Evolutionary conservation across 2,888 invertebrate genomes (phyloP).

Genomic region (Acrobasis repandana): DNA sequence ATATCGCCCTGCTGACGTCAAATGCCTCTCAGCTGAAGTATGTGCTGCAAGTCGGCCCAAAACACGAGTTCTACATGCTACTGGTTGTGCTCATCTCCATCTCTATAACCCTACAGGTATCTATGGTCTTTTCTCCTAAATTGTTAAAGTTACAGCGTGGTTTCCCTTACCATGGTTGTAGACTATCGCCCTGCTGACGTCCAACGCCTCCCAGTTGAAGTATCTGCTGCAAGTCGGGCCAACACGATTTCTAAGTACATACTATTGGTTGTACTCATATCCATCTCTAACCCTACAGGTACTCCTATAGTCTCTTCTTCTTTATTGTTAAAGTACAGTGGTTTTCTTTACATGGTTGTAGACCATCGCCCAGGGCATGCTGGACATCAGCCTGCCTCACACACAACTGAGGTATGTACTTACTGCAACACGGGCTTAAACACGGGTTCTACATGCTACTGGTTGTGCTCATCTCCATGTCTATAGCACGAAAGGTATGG

Average conservation of each 20-base stretch:
- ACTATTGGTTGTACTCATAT: too few species aligned
- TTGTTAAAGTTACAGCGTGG: not conserved
- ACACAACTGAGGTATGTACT: conserved; percentile 94
- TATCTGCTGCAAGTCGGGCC: not conserved
- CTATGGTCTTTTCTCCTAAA: not conserved
- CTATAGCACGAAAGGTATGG: conserved; percentile 92
- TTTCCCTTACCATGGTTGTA: not conserved
- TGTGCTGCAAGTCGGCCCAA: conserved; percentile 91
- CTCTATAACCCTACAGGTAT: conserved; percentile 93
- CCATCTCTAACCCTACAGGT: too few species aligned
- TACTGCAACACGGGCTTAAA: conserved; percentile 91
- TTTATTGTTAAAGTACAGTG: too few species aligned
- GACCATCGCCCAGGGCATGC: conserved; percentile 95
- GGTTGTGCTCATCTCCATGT: conserved; percentile 89
- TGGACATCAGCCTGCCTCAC: conserved; percentile 93
- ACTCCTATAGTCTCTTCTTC: too few species aligned
- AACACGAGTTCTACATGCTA: conserved; percentile 93
- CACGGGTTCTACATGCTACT: conserved; percentile 94
- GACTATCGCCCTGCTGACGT: not conserved
- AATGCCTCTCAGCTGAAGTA: conserved; percentile 95
- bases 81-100: conserved; percentile 90
- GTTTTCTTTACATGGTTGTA: too few species aligned
- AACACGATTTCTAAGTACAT: not conserved
- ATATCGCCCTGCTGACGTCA: conserved; percentile 93
- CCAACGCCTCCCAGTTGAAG: conserved; percentile 17